phyloP scores from a whole-genome alignment of 2,888 invertebrate genomes.

The Metallyticus violacea region DNA sequence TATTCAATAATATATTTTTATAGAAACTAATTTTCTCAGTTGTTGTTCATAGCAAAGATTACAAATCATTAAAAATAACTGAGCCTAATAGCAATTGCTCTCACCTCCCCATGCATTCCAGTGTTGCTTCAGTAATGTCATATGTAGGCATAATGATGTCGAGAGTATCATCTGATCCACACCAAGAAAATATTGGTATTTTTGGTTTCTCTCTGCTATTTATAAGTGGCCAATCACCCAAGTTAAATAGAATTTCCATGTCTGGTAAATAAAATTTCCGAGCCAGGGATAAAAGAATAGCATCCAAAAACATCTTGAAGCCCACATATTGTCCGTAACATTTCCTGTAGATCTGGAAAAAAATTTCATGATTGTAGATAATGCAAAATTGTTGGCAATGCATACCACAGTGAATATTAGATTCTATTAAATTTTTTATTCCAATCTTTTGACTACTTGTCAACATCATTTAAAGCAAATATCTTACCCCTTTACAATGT shows the following conservation, averaged over 20 bases:
- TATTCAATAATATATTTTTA: too few species aligned
- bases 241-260: slow-evolving; percentile 84
- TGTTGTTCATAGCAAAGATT: slow-evolving; percentile 8
- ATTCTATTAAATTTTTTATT: too few species aligned
- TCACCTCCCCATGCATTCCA: slow-evolving; percentile 91
- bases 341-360: slow-evolving; percentile 65
- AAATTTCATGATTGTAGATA: too few species aligned
- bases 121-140: slow-evolving; percentile 86
- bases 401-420: too few species aligned
- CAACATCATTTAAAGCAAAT: too few species aligned
- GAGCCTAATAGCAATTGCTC: neutral
- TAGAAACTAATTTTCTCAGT: neutral
- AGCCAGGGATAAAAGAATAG: slow-evolving; percentile 74
- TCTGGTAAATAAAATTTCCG: slow-evolving; percentile 81
- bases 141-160: slow-evolving; percentile 96
- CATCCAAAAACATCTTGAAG: slow-evolving; percentile 94
- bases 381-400: too few species aligned
- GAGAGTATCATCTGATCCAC: slow-evolving; percentile 78
- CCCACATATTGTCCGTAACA: slow-evolving; percentile 95
- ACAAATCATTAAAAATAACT: neutral
- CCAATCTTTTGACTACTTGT: too few species aligned
- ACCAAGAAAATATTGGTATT: slow-evolving; percentile 92
- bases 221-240: slow-evolving; percentile 94
- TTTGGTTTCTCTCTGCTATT: slow-evolving; percentile 52
- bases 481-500: too few species aligned